These are phyloP conservation scores for Meiosimyza platycephala DNA, from an alignment of 2,888 invertebrate species.

Conservation along the genomic window DNA sequence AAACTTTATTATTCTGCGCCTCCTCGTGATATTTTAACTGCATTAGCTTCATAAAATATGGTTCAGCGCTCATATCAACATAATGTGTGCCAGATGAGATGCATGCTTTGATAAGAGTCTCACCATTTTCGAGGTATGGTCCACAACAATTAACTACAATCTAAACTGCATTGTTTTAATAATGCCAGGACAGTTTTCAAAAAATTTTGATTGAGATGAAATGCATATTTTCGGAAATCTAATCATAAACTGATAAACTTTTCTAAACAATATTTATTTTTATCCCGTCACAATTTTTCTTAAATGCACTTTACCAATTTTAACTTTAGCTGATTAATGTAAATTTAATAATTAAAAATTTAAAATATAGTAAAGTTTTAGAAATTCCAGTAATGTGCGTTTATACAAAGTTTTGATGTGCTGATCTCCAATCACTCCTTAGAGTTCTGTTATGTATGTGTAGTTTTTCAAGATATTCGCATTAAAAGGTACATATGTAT, in stretches of 20 bases:
- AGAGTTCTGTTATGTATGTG: too few species aligned
- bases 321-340: neutral
- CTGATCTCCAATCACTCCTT: too few species aligned
- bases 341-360: neutral
- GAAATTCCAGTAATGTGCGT: too few species aligned
- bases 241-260: too few species aligned
- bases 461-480: too few species aligned
- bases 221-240: too few species aligned
- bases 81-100: slow-evolving; percentile 83
- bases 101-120: slow-evolving; percentile 77
- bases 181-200: neutral
- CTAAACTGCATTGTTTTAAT: slow-evolving; percentile 38
- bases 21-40: slow-evolving; percentile 79
- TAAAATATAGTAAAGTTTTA: too few species aligned
- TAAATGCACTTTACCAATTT: neutral
- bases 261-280: too few species aligned
- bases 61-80: slow-evolving; percentile 91
- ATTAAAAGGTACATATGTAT: too few species aligned
- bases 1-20: slow-evolving; percentile 80
- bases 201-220: neutral
- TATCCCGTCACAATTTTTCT: neutral
- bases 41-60: slow-evolving; percentile 84
- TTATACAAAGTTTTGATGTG: too few species aligned
- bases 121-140: slow-evolving; percentile 85
- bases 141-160: slow-evolving; percentile 88